phyloP scores from a whole-genome alignment of 2,797 vertebrate genomes.

The Propithecus perrieri region DNA sequence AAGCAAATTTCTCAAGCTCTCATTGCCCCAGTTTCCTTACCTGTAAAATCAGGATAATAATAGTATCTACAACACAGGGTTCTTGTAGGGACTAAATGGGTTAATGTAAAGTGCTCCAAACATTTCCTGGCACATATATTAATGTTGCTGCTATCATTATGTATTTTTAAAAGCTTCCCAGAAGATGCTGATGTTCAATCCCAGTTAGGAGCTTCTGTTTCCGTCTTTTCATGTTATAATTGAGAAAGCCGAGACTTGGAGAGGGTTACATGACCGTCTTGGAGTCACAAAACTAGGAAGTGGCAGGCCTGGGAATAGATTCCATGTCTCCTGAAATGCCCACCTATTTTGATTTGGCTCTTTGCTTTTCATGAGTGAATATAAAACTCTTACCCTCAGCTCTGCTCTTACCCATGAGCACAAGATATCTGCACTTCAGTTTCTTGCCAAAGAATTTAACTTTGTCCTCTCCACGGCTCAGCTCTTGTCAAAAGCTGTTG shows the following conservation, averaged over 20 bases:
- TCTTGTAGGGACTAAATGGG: neutral
- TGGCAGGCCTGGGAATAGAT: neutral
- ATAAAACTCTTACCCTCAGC: neutral
- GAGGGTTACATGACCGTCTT: neutral
- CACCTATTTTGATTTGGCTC: neutral
- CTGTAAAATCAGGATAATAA: neutral
- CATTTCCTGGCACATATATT: neutral
- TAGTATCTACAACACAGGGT: neutral
- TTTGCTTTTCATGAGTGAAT: neutral
- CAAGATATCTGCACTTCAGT: neutral
- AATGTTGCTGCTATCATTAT: neutral
- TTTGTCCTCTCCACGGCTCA: neutral
- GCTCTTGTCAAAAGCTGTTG: neutral
- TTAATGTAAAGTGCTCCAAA: neutral
- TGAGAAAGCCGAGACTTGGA: neutral
- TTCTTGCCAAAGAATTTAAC: conserved; percentile 14
- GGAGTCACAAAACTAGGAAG: neutral
- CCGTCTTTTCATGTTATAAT: neutral
- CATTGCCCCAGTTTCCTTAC: neutral
- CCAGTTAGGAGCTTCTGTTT: neutral
- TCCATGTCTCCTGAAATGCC: neutral
- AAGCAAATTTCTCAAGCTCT: neutral
- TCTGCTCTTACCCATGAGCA: neutral
- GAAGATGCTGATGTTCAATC: neutral
- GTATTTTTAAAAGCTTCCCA: neutral